A percentile compares a stretch with the other conserved stretches of the same genome.
These are phyloP conservation scores for Brachynemurus nebulosus DNA, from an alignment of 2,888 invertebrate species.

Conservation along the genomic window DNA sequence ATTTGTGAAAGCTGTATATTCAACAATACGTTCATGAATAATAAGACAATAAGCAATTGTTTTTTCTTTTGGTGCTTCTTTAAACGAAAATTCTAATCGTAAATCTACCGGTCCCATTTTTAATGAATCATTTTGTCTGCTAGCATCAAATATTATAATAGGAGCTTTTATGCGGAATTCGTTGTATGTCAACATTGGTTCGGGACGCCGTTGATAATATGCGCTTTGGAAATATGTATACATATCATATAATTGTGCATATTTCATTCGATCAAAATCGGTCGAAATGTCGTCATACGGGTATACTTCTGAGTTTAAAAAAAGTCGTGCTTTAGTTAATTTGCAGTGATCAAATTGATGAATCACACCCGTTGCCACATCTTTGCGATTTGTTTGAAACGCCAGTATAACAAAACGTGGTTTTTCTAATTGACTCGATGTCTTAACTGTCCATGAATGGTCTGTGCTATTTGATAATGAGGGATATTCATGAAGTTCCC, in stretches of 20 bases:
- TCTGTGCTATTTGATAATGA: background rate
- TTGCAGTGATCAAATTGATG: background rate
- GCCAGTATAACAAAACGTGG: background rate
- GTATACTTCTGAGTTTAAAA: background rate
- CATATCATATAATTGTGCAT: constrained; percentile 1
- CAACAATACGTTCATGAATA: background rate
- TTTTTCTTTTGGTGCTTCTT: background rate
- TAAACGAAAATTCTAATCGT: background rate
- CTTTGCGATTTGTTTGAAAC: background rate
- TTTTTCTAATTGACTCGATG: background rate
- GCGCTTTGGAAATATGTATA: background rate
- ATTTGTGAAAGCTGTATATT: background rate
- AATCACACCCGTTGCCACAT: background rate
- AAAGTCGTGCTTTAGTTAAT: background rate
- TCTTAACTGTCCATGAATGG: background rate
- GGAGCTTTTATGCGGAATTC: no score
- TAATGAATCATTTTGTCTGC: background rate
- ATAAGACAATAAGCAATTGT: background rate
- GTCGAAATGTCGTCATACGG: background rate
- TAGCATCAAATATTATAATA: no score
- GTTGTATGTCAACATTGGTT: background rate
- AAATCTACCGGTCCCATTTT: background rate
- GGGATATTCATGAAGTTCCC: background rate
- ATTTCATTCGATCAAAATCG: background rate
- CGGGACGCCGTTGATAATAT: background rate